Evolutionary conservation across 2,888 invertebrate genomes (phyloP).

Genomic region (Hirtodrosophila trivittata): DNA sequence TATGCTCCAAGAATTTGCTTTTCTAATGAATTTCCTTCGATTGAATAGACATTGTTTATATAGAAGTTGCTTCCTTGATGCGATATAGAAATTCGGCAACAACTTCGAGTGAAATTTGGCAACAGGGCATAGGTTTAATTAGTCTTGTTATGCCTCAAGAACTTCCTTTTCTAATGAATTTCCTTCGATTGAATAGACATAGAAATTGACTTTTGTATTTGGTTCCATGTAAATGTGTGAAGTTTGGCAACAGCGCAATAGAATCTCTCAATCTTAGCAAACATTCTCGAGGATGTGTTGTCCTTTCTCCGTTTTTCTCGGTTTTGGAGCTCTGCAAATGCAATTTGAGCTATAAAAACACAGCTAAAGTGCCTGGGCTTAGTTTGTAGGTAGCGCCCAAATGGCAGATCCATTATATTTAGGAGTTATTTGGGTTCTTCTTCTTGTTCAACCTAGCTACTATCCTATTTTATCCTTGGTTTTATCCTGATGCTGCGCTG

Average conservation of each 20-base stretch:
- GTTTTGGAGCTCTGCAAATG: too few species aligned
- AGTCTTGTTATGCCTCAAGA: too few species aligned
- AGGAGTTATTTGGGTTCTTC: background rate
- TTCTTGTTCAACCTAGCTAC: background rate
- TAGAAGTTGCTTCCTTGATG: too few species aligned
- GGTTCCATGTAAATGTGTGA: constrained; percentile 27
- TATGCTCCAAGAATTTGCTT: too few species aligned
- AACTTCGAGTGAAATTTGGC: constrained; percentile 18
- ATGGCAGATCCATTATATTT: background rate
- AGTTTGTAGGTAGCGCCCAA: constrained; percentile 32
- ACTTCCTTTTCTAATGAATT: too few species aligned
- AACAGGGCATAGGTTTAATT: constrained; percentile 10
- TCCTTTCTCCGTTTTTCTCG: constrained; percentile 17
- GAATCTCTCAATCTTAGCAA: constrained; percentile 8
- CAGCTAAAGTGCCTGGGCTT: constrained; percentile 37
- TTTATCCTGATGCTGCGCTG: background rate
- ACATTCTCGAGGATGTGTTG: constrained; percentile 5
- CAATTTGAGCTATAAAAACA: constrained; percentile 43
- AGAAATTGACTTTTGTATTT: background rate
- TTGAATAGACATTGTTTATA: too few species aligned
- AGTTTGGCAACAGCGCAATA: constrained; percentile 37
- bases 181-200: too few species aligned
- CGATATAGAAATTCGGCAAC: background rate
- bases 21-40: too few species aligned
- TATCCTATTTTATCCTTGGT: background rate